Conservation (phyloP, 1,140 invertebrate species). For the Aphis craccivora region DNA sequence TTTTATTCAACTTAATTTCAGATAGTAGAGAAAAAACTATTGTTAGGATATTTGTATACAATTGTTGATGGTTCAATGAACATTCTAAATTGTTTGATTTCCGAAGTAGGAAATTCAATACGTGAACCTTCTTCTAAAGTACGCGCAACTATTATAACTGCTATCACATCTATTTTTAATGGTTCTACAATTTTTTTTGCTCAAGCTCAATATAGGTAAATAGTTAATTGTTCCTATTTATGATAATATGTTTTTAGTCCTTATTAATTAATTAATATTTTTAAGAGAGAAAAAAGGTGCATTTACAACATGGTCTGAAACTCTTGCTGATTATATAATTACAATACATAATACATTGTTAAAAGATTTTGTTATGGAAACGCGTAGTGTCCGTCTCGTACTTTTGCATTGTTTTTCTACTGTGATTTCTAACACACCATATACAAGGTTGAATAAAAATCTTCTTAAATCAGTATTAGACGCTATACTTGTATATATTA, state of each 20-base stretch:
- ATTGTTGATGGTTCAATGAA: conserved; percentile 46
- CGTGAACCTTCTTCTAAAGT: conserved; percentile 48
- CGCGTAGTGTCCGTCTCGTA: conserved; percentile 33
- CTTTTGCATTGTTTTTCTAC: conserved; percentile 49
- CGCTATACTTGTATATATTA: not conserved
- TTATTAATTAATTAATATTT: conserved; percentile 12
- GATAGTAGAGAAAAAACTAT: conserved; percentile 39
- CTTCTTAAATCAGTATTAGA: conserved; percentile 46
- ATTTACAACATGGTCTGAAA: conserved; percentile 56
- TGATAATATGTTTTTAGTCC: not conserved
- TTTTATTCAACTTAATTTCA: not conserved
- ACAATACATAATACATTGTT: conserved; percentile 44
- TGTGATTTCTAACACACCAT: conserved; percentile 39
- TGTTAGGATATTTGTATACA: conserved; percentile 45
- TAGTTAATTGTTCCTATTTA: not conserved
- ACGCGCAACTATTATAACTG: conserved; percentile 53
- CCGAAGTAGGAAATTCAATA: not conserved
- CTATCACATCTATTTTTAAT: conserved; percentile 51
- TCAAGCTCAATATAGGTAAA: conserved; percentile 52
- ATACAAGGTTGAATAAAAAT: conserved; percentile 30
- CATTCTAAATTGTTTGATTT: conserved; percentile 41
- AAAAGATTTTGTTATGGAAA: conserved; percentile 47
- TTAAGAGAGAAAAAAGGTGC: conserved; percentile 49
- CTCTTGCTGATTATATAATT: conserved; percentile 53
- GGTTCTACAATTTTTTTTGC: conserved; percentile 51